A percentile compares a stretch with the other conserved stretches of the same genome.
These are phyloP conservation scores for Dysidea cf. avara DNA, from an alignment of 37 sponge, comb jelly and placozoan genomes.

Conservation along the genomic window DNA sequence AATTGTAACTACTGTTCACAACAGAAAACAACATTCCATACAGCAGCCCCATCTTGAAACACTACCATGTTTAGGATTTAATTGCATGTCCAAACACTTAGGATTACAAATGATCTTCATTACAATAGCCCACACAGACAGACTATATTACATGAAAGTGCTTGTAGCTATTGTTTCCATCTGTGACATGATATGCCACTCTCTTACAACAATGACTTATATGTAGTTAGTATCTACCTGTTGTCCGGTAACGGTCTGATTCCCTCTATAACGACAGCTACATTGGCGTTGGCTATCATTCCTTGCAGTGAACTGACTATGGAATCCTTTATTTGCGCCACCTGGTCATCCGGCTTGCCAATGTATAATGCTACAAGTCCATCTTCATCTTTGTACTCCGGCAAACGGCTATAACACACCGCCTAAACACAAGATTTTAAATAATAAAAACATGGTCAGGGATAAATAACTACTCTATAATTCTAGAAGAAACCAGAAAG, in stretches of 20 bases:
- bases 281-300: slow-evolving; percentile 17
- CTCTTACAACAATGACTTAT: too few species aligned
- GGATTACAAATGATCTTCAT: too few species aligned
- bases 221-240: slow-evolving; percentile 30
- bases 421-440: slow-evolving; percentile 33
- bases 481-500: neutral
- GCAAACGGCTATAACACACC: slow-evolving; percentile 75
- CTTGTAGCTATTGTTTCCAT: too few species aligned
- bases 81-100: too few species aligned
- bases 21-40: too few species aligned
- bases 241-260: slow-evolving; percentile 72
- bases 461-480: neutral
- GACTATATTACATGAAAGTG: too few species aligned
- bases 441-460: neutral
- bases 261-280: slow-evolving; percentile 59
- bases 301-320: slow-evolving; percentile 35
- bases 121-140: too few species aligned
- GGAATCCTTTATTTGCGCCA: slow-evolving; percentile 34
- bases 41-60: too few species aligned
- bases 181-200: too few species aligned
- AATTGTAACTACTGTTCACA: too few species aligned
- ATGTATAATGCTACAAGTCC: slow-evolving; percentile 81
- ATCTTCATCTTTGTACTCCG: slow-evolving; percentile 75
- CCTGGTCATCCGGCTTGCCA: slow-evolving; percentile 46
- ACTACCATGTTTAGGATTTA: too few species aligned